phyloP scores from a whole-genome alignment of 2,797 vertebrate genomes.

The Enteromius unitaeniatus region DNA sequence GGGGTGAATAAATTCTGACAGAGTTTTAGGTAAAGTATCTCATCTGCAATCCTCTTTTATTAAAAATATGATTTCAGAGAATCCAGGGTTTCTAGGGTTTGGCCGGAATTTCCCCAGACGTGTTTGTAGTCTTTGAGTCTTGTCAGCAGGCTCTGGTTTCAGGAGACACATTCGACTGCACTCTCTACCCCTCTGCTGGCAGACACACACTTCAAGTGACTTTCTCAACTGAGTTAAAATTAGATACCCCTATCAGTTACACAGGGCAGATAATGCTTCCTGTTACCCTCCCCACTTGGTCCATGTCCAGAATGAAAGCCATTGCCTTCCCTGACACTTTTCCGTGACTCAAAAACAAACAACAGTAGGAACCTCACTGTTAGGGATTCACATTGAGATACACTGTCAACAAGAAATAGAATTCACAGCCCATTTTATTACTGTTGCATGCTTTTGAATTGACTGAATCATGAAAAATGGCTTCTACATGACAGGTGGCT shows the following conservation, averaged over 20 bases:
- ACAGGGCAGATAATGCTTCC: conserved; percentile 73
- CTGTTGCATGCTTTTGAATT: neutral
- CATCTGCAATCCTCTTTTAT: neutral
- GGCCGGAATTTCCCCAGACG: conserved; percentile 19
- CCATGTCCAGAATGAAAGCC: conserved; percentile 54
- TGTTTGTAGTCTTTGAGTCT: conserved; percentile 32
- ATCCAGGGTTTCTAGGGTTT: conserved; percentile 40
- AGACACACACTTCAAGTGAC: conserved; percentile 66
- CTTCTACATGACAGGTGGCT: conserved; percentile 17
- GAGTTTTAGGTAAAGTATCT: neutral
- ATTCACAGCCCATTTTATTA: neutral
- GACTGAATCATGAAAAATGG: neutral
- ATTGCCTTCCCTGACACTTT: conserved; percentile 16
- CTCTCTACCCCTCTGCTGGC: conserved; percentile 55
- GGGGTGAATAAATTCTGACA: neutral
- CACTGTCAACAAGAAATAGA: neutral
- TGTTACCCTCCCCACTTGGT: conserved; percentile 60
- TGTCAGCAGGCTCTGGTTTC: conserved; percentile 51
- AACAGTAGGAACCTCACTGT: neutral
- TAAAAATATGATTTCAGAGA: neutral
- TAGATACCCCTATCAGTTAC: conserved; percentile 74
- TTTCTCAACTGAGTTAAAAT: conserved; percentile 71
- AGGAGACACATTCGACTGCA: conserved; percentile 56
- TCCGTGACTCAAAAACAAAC: conserved; percentile 53
- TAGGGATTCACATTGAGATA: neutral